These are phyloP conservation scores for Sitobion miscanthi DNA, from an alignment of 1,140 invertebrate species.

Conservation along the genomic window DNA sequence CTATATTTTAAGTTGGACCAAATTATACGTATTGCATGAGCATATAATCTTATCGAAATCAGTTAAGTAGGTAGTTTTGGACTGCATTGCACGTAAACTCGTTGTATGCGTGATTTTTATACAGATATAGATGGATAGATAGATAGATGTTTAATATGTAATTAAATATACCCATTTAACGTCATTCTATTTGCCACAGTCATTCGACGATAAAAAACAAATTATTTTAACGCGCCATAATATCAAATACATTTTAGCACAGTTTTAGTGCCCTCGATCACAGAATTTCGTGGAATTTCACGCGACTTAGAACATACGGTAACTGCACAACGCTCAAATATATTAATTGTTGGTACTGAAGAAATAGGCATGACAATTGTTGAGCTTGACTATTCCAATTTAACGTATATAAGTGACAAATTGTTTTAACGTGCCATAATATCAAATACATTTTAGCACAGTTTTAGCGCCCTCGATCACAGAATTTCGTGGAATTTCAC, in stretches of 20 bases:
- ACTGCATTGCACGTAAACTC: no score
- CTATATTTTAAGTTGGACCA: no score
- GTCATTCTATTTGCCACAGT: no score
- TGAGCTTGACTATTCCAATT: not conserved
- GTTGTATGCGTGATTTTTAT: no score
- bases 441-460: not conserved
- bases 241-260: not conserved
- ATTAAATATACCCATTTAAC: not conserved
- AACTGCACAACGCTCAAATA: not conserved
- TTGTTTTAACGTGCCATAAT: not conserved
- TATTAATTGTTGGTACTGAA: no score
- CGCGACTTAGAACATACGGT: not conserved
- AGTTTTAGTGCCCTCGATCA: not conserved
- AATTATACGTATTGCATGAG: no score
- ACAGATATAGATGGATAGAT: no score
- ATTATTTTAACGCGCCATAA: not conserved
- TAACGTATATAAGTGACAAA: not conserved
- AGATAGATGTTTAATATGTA: no score
- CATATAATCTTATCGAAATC: no score
- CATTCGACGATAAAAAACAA: not conserved
- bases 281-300: constrained; percentile 6
- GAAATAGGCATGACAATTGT: not conserved
- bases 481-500: constrained; percentile 6
- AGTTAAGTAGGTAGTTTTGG: no score
- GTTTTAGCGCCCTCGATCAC: not conserved